Conservation (phyloP, 2,888 invertebrate genomes). For the Drosophila formosana region DNA sequence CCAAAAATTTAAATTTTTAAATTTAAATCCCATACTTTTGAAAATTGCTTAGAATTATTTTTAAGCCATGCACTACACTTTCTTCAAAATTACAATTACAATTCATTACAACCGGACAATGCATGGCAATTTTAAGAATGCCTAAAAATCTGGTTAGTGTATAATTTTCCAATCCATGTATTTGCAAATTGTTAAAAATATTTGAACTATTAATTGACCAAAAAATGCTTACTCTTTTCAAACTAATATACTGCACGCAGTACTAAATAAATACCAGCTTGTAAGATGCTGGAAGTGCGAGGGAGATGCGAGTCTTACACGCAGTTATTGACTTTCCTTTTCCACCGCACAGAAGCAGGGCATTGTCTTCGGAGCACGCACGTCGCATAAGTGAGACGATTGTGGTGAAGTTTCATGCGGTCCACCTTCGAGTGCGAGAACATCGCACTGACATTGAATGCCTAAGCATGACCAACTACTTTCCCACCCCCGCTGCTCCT, state of each 20-base stretch:
- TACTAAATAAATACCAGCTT: neutral
- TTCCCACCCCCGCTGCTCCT: neutral
- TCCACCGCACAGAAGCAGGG: constrained; percentile 32
- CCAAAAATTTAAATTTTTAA: no score
- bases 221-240: neutral
- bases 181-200: no score
- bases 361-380: constrained; percentile 36
- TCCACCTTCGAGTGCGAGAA: constrained; percentile 28
- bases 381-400: constrained; percentile 33
- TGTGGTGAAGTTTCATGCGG: neutral
- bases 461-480: neutral
- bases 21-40: no score
- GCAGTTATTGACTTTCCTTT: constrained; percentile 28
- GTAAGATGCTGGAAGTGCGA: constrained; percentile 1
- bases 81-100: no score
- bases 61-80: no score
- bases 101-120: no score
- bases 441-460: constrained; percentile 42
- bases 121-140: no score
- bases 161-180: no score
- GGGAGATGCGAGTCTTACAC: constrained; percentile 14
- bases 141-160: no score
- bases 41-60: no score
- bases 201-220: neutral
- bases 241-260: neutral